phyloP scores from a whole-genome alignment of 2,113 vertebrate species.

The Coturnix japonica region DNA sequence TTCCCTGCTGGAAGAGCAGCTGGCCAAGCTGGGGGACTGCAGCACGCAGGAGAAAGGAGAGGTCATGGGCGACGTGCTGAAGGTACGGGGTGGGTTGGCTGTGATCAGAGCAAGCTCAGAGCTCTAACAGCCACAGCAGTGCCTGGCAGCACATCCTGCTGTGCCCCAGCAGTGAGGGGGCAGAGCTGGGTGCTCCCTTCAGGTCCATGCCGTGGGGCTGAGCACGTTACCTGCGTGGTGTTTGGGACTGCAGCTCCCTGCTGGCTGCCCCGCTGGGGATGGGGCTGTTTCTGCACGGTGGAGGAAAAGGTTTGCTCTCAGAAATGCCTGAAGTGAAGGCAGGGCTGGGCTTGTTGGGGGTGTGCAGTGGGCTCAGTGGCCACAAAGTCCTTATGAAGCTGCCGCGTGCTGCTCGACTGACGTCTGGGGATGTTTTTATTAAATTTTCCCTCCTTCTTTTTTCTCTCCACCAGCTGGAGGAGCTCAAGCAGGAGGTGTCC shows the following conservation, averaged over 20 bases:
- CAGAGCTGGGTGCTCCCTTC: not conserved
- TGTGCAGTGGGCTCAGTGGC: too few species aligned
- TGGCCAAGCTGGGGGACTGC: conserved; percentile 70
- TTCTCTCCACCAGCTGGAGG: conserved; percentile 76
- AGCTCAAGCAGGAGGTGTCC: conserved; percentile 80
- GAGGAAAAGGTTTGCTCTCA: not conserved
- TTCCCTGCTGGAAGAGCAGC: conserved; percentile 87
- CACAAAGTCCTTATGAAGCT: not conserved
- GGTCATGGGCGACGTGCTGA: conserved; percentile 88
- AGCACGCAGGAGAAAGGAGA: conserved; percentile 84
- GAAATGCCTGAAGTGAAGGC: not conserved
- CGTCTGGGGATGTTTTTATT: accelerated
- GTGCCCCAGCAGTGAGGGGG: not conserved
- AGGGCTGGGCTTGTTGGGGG: accelerated
- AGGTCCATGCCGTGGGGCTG: not conserved
- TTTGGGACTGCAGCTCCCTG: not conserved
- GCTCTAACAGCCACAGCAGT: too few species aligned
- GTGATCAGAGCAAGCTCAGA: not conserved
- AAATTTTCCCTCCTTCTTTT: not conserved
- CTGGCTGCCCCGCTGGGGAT: not conserved
- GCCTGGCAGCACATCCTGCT: not conserved
- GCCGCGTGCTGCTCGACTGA: not conserved
- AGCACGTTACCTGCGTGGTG: not conserved
- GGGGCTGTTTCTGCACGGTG: accelerated
- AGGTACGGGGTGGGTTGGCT: conserved; percentile 72